Base-by-base conservation (phyloP, 2,113 vertebrate genomes). In the Urocynchramus pylzowi region DNA sequence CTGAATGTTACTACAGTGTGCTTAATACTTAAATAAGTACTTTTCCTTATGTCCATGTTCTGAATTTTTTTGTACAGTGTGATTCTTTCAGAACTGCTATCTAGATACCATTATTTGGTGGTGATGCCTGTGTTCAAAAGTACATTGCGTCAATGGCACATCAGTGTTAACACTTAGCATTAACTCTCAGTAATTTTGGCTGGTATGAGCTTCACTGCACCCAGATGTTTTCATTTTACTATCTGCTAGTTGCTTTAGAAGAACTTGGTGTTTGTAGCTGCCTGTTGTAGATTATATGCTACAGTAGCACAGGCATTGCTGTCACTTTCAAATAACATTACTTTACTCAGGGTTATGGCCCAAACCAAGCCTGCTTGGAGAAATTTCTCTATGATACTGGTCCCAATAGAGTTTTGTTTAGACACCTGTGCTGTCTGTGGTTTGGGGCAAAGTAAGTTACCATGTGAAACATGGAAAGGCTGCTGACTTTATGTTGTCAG, bases 111-210 rank as follows among this genome's bases (percentile, higher is more conserved):
- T 39, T 30, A n/a, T 39, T 64, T 76, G 35, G 23, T 83, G 44
- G 37, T 61, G 16, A 24, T 71, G 39, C 57, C 37, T 17, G 4
- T 13, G 7, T 79, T 86, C 17, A 59, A 16, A 71, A 89, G 18
- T 64, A 1, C 50, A 26, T 54, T 2, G 8, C 3, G 11, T 67
- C 19, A 39, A 23, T 0, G 2, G 28, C 11, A 11, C 70, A 39
- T 84, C 52, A 54, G 22, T 54, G n/a, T 78, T 90, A 54, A 50
- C 28, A 68, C 23, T 68, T 42, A 59, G 31, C 5, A 15, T 87
- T n/a, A 81, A 10, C 33, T 57, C 6, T 35, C 20, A 24, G 56
- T 79, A 53, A 47, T 47, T 76, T 73, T 87, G 41, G 21, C 22
- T 6, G 2, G 3, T 78, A 26, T 17, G 45, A 87, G 6, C n/a